These are phyloP conservation scores for Tenthredo scrophulariae DNA, from an alignment of 2,888 invertebrate genomes.

Conservation along the genomic window DNA sequence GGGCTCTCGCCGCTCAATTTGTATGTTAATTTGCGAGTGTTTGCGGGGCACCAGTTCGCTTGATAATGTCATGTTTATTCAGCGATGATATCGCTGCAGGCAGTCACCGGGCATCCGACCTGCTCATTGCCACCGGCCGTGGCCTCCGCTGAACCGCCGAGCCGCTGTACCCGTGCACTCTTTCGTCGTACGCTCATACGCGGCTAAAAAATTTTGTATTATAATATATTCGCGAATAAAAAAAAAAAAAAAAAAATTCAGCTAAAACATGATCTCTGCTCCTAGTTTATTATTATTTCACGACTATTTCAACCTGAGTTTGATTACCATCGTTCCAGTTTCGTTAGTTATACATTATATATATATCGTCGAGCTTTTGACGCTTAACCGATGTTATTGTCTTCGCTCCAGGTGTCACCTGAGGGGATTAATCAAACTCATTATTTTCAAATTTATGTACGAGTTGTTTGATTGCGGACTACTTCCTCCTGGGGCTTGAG, in stretches of 20 bases:
- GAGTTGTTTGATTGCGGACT: conserved; percentile 35
- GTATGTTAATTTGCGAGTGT: conserved; percentile 77
- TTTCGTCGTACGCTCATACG: background rate
- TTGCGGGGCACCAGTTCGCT: conserved; percentile 76
- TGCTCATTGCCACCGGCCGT: conserved; percentile 43
- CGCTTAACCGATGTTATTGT: conserved; percentile 7
- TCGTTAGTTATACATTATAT: background rate
- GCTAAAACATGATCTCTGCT: background rate
- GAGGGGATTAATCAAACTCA: conserved; percentile 66
- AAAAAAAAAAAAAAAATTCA: background rate
- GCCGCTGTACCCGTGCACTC: background rate
- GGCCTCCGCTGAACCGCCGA: background rate
- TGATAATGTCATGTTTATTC: conserved; percentile 78
- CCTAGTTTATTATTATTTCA: background rate
- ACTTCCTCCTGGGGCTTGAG: conserved; percentile 52
- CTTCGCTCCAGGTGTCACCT: background rate
- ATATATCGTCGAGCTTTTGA: background rate
- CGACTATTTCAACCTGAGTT: conserved; percentile 1
- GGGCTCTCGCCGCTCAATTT: conserved; percentile 75
- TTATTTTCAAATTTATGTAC: conserved; percentile 59
- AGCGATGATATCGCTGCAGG: conserved; percentile 75
- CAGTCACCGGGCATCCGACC: conserved; percentile 52
- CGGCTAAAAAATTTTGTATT: background rate
- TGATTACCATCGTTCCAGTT: background rate
- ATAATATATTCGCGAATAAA: background rate